These are phyloP conservation scores for Picus viridis DNA, from an alignment of 2,797 vertebrate species.

Conservation along the genomic window DNA sequence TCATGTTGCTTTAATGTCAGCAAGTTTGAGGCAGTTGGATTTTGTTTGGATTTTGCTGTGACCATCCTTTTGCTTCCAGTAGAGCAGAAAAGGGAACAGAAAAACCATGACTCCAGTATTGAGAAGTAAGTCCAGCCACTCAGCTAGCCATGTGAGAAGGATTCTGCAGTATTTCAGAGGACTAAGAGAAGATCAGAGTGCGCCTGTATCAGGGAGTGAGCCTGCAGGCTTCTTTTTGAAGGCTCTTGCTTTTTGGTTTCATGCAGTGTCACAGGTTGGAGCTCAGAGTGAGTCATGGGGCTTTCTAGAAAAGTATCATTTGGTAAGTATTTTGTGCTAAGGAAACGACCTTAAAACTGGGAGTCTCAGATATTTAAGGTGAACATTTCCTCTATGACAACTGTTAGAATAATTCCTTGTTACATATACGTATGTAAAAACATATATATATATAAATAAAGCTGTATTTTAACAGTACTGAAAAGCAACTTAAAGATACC, in stretches of 20 bases:
- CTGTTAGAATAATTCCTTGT: background rate
- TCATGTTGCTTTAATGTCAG: background rate
- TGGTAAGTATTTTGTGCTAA: background rate
- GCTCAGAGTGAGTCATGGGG: background rate
- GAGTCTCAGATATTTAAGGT: background rate
- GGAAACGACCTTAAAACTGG: background rate
- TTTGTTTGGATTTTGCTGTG: background rate
- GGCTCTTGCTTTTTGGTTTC: background rate
- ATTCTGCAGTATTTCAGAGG: background rate
- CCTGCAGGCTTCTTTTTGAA: background rate
- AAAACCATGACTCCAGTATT: background rate
- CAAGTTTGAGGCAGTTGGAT: background rate
- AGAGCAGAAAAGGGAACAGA: background rate
- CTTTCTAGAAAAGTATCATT: background rate
- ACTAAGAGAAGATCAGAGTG: background rate
- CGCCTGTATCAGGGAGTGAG: background rate
- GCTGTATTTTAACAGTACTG: background rate
- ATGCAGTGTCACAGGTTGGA: background rate
- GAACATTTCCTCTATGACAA: background rate
- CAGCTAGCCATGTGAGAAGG: background rate
- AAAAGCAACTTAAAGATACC: background rate
- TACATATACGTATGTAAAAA: background rate
- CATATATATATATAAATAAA: background rate
- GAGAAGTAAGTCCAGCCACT: background rate
- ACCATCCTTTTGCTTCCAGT: background rate